Evolutionary conservation across 2,113 vertebrate genomes (phyloP).

Genomic region (Phyllostomus discolor): DNA sequence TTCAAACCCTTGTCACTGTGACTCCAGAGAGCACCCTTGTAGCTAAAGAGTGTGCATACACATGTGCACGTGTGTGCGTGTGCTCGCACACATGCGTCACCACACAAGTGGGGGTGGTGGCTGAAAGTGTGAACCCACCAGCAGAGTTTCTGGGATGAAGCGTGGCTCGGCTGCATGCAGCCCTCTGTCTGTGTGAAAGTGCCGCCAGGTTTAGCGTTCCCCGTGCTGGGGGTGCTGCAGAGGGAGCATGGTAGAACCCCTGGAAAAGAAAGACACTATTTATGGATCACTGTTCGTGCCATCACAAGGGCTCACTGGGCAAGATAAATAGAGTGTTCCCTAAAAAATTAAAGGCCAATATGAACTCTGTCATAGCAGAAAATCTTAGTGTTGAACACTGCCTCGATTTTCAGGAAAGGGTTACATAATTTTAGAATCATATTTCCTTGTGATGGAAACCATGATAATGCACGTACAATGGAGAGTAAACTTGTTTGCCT

Average conservation of each 20-base stretch:
- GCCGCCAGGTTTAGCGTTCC: neutral
- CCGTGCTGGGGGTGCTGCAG: neutral
- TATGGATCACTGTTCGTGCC: neutral
- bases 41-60: neutral
- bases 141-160: neutral
- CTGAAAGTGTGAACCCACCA: neutral
- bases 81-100: neutral
- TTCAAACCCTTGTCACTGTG: neutral
- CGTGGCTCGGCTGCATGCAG: neutral
- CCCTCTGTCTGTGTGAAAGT: neutral
- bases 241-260: neutral
- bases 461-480: neutral
- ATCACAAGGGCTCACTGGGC: neutral
- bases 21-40: neutral
- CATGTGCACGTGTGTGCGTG: neutral
- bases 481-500: neutral
- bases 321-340: neutral
- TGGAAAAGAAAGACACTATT: neutral
- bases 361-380: neutral
- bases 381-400: neutral
- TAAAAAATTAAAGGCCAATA: neutral
- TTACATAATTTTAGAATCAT: neutral
- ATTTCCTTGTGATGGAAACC: neutral
- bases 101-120: neutral
- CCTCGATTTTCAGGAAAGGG: neutral